phyloP scores from a whole-genome alignment of 92 coral and sea anemone genomes.

The Micromussa lordhowensis region DNA sequence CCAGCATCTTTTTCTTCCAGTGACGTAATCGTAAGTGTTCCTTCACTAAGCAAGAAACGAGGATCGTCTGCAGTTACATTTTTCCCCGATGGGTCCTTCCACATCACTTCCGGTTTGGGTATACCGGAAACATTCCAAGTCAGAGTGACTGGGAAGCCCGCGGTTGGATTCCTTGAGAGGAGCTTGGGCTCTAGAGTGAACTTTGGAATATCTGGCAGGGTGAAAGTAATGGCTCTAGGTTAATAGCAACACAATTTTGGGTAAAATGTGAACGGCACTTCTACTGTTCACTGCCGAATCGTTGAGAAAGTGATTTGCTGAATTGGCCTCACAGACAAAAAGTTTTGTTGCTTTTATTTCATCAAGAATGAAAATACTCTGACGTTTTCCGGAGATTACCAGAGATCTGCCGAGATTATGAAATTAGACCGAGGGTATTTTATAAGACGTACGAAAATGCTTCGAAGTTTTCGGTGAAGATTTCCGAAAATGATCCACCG shows the following conservation, averaged over 20 bases:
- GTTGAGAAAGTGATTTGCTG: too few species aligned
- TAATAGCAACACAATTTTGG: not conserved
- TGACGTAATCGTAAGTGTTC: slow-evolving; percentile 15
- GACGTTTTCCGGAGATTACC: not conserved
- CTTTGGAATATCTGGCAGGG: not conserved
- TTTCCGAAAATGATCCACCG: not conserved
- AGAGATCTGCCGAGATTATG: not conserved
- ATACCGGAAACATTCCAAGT: slow-evolving; percentile 30
- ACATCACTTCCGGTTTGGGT: slow-evolving; percentile 21
- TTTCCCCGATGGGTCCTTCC: slow-evolving; percentile 38
- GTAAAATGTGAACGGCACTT: too few species aligned
- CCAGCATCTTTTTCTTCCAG: slow-evolving; percentile 47
- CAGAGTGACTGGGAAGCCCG: slow-evolving; percentile 7
- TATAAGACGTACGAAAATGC: not conserved
- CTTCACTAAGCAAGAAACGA: slow-evolving; percentile 25
- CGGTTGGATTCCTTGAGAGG: slow-evolving; percentile 25
- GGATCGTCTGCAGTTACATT: slow-evolving; percentile 32
- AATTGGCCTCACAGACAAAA: too few species aligned
- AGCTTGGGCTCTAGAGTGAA: slow-evolving; percentile 27
- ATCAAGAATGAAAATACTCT: not conserved
- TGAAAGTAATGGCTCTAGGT: not conserved
- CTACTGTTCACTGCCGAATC: too few species aligned
- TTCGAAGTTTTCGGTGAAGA: not conserved
- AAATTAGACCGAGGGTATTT: too few species aligned
- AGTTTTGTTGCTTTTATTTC: too few species aligned